phyloP scores from a whole-genome alignment of 2,888 invertebrate genomes.

The Dermolepida albohirtum region DNA sequence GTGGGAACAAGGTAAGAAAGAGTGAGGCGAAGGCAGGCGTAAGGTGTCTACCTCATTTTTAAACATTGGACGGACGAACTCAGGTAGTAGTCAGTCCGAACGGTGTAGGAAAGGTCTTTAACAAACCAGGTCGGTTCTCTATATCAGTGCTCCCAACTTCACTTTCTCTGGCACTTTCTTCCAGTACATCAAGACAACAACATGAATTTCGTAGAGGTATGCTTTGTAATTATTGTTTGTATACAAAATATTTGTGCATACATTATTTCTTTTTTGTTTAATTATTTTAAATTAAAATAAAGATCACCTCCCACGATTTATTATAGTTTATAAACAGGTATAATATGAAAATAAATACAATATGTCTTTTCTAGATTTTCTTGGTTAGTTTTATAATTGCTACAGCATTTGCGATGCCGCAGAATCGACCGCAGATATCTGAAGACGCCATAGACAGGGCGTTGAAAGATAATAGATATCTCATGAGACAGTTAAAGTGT shows the following conservation, averaged over 20 bases:
- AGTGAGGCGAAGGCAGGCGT: background rate
- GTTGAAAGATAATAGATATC: slow-evolving; percentile 76
- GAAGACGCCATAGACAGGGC: slow-evolving; percentile 77
- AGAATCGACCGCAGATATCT: slow-evolving; percentile 67
- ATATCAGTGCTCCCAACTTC: slow-evolving; percentile 21
- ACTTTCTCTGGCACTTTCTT: slow-evolving; percentile 50
- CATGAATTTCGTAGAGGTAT: slow-evolving; percentile 46
- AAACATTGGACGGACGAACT: slow-evolving; percentile 25
- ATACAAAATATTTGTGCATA: background rate
- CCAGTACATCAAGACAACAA: slow-evolving; percentile 45
- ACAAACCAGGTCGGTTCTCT: slow-evolving; percentile 31
- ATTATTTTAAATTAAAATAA: background rate
- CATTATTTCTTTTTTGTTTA: no score
- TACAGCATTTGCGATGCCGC: slow-evolving; percentile 43
- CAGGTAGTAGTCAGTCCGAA: slow-evolving; percentile 15
- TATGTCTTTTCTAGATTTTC: slow-evolving; percentile 43
- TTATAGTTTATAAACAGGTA: no score
- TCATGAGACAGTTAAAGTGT: slow-evolving; percentile 79
- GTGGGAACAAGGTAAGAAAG: slow-evolving; percentile 21
- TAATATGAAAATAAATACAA: no score
- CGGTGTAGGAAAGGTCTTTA: slow-evolving; percentile 5
- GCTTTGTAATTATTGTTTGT: slow-evolving; percentile 18
- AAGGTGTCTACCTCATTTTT: slow-evolving; percentile 12
- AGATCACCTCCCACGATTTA: background rate
- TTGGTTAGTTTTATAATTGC: slow-evolving; percentile 41